Base-by-base conservation (phyloP, 2,113 vertebrate species). In the Manacus vitellinus region DNA sequence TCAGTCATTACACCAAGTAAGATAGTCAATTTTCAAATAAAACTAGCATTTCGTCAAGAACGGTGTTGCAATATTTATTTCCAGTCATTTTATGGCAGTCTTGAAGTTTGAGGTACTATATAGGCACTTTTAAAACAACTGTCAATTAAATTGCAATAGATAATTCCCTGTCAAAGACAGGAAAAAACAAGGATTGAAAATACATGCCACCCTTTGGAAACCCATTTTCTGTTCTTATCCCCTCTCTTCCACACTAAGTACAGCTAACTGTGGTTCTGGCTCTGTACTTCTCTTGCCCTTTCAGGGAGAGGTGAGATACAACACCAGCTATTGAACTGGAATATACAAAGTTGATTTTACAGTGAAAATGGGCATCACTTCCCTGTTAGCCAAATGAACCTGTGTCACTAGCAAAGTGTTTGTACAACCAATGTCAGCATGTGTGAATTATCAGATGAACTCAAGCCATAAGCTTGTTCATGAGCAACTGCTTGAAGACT, bases 401-500 rank as follows among this genome's bases (percentile, higher is more conserved):
- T 49, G 22, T 52, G 23, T 41, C 80, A 44, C 24, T 56, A 71
- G n/a, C 31, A 85, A 56, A 88, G n/a, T 43, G 37, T 63, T 77
- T 88, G 58, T 61, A 44, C 20, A 67, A 46, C 17, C 8, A 5
- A 33, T 35, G 59, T 77, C 49, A 84, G 68, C 47, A 25, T 9
- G 28, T 47, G 35, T 61, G 89, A 62, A 52, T 47, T 73, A 89
- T 58, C 7, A 31, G 67, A 75, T 9, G 54, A 85, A 68, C 35
- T 85, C 89, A 30, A 79, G 51, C 61, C 76, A 39, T 91, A 74
- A 83, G 39, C 46, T 52, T 11, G 3, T 49, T 71, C 54, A 23
- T 79, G 58, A 96, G 37, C 86, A 95, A 90, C 51, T 79, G 63
- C 77, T 92, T 86, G 81, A 76, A 72, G 92, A 82, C 33, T 66